Base-by-base conservation (phyloP, 2,113 vertebrate genomes). In the Clarias batrachus region DNA sequence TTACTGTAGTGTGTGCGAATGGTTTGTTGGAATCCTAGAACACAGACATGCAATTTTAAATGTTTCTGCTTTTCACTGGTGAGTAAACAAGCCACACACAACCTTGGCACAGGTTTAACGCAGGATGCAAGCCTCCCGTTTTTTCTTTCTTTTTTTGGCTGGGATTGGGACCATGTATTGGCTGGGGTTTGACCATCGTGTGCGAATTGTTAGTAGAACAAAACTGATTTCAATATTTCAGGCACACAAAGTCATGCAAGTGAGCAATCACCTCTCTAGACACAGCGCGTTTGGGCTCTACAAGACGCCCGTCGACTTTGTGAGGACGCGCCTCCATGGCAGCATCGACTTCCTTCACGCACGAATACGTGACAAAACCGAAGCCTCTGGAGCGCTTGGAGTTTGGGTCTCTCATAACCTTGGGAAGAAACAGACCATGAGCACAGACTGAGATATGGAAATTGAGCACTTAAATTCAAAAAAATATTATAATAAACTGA, bases 401-500 rank as follows among this genome's bases (percentile, higher is more conserved):
- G 91, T 93, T 95, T 0, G 97, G 96, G 85, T 99, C 97, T 88
- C 97, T 94, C 98, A 99, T 99, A 11, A 99, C 98, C 97, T 99
- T 80, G 0, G 65, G 4, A 5, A n/a, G 0, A 57, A 57, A 30
- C 0, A 30, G 17, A n/a, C 19, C 30, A 21, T 30, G 13, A 33
- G 10, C 33, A 84, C 17, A 30, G 4, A 68, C 37, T 12, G 60
- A 63, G 48, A 48, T 9, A 48, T 48, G 48, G 48, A 48, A 48
- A 8, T 8, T 6, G 6, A 48, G 7, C 48, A 7, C 48, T 48
- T 48, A 48, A 48, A 48, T 8, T 48, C n/a, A 0, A 48, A 6
- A 48, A 48, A 48, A 48, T 48, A 48, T 8, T 0, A 48, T 48
- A 37, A 37, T 48, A 33, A 33, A 2, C 9, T 65, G 3, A 16